Evolutionary conservation across 2,797 vertebrate genomes (phyloP).

Genomic region (Protosalanx chinensis): DNA sequence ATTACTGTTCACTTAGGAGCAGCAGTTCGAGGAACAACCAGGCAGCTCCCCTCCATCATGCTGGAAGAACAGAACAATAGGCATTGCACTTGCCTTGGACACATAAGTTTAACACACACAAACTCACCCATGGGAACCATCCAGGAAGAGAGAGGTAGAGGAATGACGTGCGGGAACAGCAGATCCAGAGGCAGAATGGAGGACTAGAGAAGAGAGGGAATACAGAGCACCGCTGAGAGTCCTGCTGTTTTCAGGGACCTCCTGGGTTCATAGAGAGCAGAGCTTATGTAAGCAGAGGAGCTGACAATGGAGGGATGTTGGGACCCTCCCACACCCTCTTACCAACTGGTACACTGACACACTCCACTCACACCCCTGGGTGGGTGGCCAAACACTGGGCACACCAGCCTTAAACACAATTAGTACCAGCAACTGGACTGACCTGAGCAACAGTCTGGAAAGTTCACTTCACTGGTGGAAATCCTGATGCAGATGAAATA

Average conservation of each 20-base stretch:
- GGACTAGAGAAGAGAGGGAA: constrained; percentile 18
- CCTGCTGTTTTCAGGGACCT: constrained; percentile 35
- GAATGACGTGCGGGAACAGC: background rate
- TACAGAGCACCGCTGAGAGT: constrained; percentile 40
- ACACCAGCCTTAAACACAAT: background rate
- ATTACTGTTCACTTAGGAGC: too few species aligned
- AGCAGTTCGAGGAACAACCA: too few species aligned
- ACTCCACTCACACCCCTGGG: too few species aligned
- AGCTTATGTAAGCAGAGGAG: constrained; percentile 42
- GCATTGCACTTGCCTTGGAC: too few species aligned
- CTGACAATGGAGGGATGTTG: constrained; percentile 12
- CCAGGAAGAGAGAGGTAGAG: background rate
- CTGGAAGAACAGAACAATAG: constrained; percentile 10
- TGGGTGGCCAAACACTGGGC: too few species aligned
- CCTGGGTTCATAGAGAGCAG: constrained; percentile 39
- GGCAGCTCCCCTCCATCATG: background rate
- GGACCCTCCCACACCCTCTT: too few species aligned
- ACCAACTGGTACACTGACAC: too few species aligned
- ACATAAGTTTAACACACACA: background rate
- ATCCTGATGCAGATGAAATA: too few species aligned
- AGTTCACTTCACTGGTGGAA: background rate
- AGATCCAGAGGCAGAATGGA: background rate
- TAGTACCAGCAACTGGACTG: background rate
- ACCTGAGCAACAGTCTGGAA: background rate
- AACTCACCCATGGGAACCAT: background rate